Evolutionary conservation across 2,113 vertebrate species (phyloP).

Genomic region (Gorilla gorilla): DNA sequence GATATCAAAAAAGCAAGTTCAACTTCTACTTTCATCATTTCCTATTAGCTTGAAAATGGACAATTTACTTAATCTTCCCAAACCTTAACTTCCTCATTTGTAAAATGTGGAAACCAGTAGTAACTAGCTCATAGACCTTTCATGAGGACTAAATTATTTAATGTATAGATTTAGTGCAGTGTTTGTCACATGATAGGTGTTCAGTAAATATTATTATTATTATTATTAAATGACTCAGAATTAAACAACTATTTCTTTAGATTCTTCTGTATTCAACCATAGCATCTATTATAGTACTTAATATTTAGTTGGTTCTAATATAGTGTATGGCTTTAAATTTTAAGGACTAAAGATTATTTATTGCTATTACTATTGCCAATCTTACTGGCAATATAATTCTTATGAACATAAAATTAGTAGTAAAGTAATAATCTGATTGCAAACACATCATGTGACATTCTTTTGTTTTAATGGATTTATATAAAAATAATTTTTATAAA

Average conservation of each 20-base stretch:
- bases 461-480: background rate
- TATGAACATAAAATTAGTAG: background rate
- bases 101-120: background rate
- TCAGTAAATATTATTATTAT: background rate
- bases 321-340: background rate
- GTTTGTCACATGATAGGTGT: background rate
- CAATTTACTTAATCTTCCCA: background rate
- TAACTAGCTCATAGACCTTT: background rate
- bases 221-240: conserved; percentile 30
- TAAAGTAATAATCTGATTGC: background rate
- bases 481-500: background rate
- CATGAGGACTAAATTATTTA: background rate
- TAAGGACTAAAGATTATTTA: background rate
- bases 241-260: background rate
- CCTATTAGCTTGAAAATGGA: background rate
- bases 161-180: background rate
- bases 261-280: background rate
- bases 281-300: background rate
- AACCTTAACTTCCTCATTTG: conserved; percentile 33
- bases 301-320: background rate
- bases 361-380: background rate
- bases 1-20: background rate
- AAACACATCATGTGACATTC: background rate
- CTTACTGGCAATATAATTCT: background rate
- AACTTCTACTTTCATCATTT: background rate